Base-by-base conservation (phyloP, 2,797 vertebrate species). In the Tolypeutes matacus region DNA sequence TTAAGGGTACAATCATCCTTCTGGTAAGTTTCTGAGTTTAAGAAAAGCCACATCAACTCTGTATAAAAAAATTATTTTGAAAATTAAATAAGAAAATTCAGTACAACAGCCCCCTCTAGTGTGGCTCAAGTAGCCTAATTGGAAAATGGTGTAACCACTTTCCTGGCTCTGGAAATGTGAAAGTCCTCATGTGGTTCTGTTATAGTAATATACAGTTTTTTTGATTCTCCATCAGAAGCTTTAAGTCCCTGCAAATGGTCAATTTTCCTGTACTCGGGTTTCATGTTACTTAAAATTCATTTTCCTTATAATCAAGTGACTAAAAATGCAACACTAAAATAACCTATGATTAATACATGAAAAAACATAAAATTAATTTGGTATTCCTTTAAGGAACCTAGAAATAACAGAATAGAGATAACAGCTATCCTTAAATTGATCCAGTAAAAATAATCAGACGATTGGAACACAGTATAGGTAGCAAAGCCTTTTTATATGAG, bases 101-200 rank as follows among this genome's bases (percentile, higher is more conserved):
- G 95, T 91, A 12, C 95, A 96, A 97, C 15, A 97, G 96, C 96
- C 95, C 96, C 97, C 97, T 97, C 97, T 97, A 95, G 96, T 91
- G 96, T 95, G 82, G 36, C 46, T n/a, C 91, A 94, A 29, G 53
- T 34, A 42, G 25, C 85, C 80, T 82, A 18, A 49, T 53, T 64
- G 11, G 20, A 87, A 51, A 67, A 31, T 11, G 36, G 51, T 84
- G 8, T 8, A 34, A n/a, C 27, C 17, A 31, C 39, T 94, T 80
- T 36, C 49, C 29, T 34, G 3, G 6, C 62, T 92, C 8, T 70
- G 5, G 7, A 10, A 62, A 76, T 34, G 23, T 27, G 56, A 12
- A 29, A 34, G 29, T 60, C 46, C 42, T 93, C 34, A 18, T 0
- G 1, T 14, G 46, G 18, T 36, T 83, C 36, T 51, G 12, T 42